These are phyloP conservation scores for Heliornis fulica DNA, from an alignment of 2,113 vertebrate genomes.

Conservation along the genomic window DNA sequence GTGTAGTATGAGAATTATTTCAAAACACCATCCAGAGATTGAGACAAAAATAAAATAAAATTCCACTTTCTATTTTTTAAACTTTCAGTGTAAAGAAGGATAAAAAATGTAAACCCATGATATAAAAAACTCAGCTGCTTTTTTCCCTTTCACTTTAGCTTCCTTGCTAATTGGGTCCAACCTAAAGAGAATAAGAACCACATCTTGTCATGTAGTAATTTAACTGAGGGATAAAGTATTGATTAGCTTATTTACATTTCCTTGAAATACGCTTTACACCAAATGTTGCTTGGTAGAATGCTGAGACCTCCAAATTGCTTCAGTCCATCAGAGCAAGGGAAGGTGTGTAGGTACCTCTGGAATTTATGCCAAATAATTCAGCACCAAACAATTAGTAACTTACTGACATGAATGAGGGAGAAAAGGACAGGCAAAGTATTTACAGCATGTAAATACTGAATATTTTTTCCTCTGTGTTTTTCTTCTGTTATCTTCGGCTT, in stretches of 20 bases:
- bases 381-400: background rate
- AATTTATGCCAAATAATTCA: background rate
- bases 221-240: background rate
- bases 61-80: background rate
- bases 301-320: background rate
- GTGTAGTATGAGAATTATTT: conserved; percentile 44
- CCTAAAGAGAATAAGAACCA: background rate
- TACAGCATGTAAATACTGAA: background rate
- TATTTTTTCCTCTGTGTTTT: background rate
- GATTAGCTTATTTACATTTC: background rate
- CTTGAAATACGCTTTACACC: background rate
- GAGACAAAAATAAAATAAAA: background rate
- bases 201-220: background rate
- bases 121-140: background rate
- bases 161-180: background rate
- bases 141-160: background rate
- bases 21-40: conserved; percentile 19
- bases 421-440: background rate
- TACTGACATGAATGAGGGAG: background rate
- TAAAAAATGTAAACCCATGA: background rate
- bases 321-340: background rate
- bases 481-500: background rate
- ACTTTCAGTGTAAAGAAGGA: background rate
- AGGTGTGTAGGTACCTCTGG: background rate
- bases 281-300: background rate